Evolutionary conservation across 2,113 vertebrate species (phyloP).

Genomic region (Lampris megalopsis): DNA sequence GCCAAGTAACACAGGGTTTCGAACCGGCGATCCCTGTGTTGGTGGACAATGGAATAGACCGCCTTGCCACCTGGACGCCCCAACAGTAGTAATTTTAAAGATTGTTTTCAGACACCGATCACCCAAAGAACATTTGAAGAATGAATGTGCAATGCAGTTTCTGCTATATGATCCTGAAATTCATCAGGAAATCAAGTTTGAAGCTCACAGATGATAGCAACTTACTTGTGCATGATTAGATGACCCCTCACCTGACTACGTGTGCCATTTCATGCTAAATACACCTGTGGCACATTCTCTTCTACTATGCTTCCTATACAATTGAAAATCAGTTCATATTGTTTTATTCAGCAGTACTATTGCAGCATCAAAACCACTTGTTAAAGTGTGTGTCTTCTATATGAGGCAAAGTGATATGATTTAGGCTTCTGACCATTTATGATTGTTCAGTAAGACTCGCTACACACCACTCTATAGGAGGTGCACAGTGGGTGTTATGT

Average conservation of each 20-base stretch:
- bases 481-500: background rate
- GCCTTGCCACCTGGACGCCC: no score
- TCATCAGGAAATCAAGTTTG: constrained; percentile 72
- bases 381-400: background rate
- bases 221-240: constrained; percentile 74
- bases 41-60: no score
- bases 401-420: constrained; percentile 8
- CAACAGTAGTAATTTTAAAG: no score
- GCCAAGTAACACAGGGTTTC: no score
- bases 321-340: background rate
- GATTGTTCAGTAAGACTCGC: constrained; percentile 5
- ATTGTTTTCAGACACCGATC: no score
- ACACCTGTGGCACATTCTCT: constrained; percentile 11
- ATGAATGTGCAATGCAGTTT: constrained; percentile 66
- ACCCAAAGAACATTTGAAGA: constrained; percentile 11
- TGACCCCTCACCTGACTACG: constrained; percentile 51
- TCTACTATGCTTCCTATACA: constrained; percentile 10
- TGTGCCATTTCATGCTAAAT: constrained; percentile 44
- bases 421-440: background rate
- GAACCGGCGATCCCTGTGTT: no score
- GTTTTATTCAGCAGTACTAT: background rate
- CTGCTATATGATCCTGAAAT: constrained; percentile 44
- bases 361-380: background rate
- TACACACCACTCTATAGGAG: background rate
- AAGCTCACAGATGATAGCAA: constrained; percentile 42